These are phyloP conservation scores for Cephus sareptanus DNA, from an alignment of 2,888 invertebrate species.

Conservation along the genomic window DNA sequence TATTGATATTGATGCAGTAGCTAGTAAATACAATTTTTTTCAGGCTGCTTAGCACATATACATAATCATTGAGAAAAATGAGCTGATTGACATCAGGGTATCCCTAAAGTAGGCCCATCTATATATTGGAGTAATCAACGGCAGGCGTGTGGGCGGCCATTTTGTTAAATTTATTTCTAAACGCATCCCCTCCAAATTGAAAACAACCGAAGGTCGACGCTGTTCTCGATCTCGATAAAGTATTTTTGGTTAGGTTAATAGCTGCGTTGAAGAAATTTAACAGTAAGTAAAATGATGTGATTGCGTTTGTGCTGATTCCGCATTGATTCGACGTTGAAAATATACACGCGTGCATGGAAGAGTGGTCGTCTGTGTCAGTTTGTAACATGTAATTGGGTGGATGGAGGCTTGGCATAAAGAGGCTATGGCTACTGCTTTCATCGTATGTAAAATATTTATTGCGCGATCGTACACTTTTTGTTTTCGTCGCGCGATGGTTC, in stretches of 20 bases:
- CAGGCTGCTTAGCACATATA: not conserved
- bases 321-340: slow-evolving; percentile 23
- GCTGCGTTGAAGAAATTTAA: slow-evolving; percentile 41
- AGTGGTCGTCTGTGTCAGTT: slow-evolving; percentile 24
- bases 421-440: slow-evolving; percentile 48
- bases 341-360: slow-evolving; percentile 18
- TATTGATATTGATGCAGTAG: not conserved
- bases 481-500: slow-evolving; percentile 15
- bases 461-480: slow-evolving; percentile 28
- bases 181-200: slow-evolving; percentile 56
- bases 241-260: slow-evolving; percentile 62
- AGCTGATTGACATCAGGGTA: not conserved
- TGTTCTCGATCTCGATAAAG: slow-evolving; percentile 51
- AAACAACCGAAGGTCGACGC: slow-evolving; percentile 66
- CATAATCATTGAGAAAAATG: not conserved
- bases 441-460: slow-evolving; percentile 38
- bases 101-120: not conserved
- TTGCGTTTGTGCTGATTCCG: slow-evolving; percentile 19
- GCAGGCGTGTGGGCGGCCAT: slow-evolving; percentile 43
- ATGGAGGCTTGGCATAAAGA: slow-evolving; percentile 42
- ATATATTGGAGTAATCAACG: not conserved
- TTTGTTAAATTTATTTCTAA: slow-evolving; percentile 58
- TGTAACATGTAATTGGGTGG: slow-evolving; percentile 37
- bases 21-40: not conserved
- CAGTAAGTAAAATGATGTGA: slow-evolving; percentile 49